Base-by-base conservation (phyloP, 2,888 invertebrate species). In the Eupithecia subumbrata region DNA sequence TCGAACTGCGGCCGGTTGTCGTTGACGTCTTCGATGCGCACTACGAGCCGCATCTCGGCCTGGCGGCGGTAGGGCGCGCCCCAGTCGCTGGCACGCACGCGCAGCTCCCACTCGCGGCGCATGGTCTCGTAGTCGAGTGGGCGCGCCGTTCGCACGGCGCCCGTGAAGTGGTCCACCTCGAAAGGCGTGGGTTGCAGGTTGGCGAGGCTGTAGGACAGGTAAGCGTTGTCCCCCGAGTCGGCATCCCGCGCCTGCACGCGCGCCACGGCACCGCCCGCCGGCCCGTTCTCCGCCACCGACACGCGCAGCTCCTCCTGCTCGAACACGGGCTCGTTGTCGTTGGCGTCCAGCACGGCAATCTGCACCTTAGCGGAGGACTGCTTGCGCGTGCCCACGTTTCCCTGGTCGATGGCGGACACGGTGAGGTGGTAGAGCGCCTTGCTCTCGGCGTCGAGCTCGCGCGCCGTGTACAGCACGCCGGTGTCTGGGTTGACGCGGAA, bases 1-100 rank as follows among this genome's bases (percentile, higher is more conserved):
- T 98, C 98, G 85, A 98, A 98, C 88, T 98, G 97, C 1, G 99
- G 99, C 67, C 98, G 95, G 90, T 99, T 99, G 90, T 99, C 99
- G 91, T 99, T 99, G 11, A 98, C 96, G 90, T 99, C 98, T 77
- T 96, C 96, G 25, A 99, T 94, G 76, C 96, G 96, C 60, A 99
- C 97, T 18, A 96, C 96, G 66, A 99, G 93, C 77, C 97, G 96
- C 95, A 98, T 97, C 92, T 99, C 98, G 0, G 98, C 97, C 91
- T 99, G 98, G 43, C 99, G 95, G 5, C 99, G 96, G 90, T 97
- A 98, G 0, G 99, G 99, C 72, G 97, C 90, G 2, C 98, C 99
- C 98, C 99, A 99, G 92, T 99, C 99, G 14, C 98, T 98, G 0
- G 99, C 99, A 52, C 99, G 95, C 45, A 99, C 96, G 69, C 97